Evolutionary conservation across 1,140 invertebrate genomes (phyloP).

Genomic region (Drosophila varians): DNA sequence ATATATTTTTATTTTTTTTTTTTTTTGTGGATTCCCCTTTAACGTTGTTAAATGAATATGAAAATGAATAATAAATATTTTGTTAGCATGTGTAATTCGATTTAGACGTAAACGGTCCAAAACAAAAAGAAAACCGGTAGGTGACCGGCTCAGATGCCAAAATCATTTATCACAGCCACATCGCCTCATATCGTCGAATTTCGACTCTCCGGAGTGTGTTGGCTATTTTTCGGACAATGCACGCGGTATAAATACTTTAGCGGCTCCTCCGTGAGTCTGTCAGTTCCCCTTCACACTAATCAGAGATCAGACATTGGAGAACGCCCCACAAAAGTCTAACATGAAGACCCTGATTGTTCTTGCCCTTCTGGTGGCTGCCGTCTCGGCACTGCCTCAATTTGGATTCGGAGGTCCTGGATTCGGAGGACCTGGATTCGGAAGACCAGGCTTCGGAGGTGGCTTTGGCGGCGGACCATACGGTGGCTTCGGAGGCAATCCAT

Average conservation of each 20-base stretch:
- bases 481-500: constrained; percentile 7
- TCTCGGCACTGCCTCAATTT: constrained; percentile 47
- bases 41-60: neutral
- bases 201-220: constrained; percentile 14
- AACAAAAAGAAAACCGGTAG: constrained; percentile 64
- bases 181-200: neutral
- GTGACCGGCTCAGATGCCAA: constrained; percentile 7
- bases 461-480: constrained; percentile 7
- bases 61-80: neutral
- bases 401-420: constrained; percentile 30
- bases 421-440: constrained; percentile 39
- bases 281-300: constrained; percentile 48
- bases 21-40: neutral
- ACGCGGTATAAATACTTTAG: constrained; percentile 59
- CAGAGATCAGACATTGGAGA: constrained; percentile 15
- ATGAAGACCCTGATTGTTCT: constrained; percentile 70
- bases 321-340: neutral
- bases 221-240: constrained; percentile 14
- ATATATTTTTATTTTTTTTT: neutral
- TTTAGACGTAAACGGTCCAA: constrained; percentile 37
- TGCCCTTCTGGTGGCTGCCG: constrained; percentile 44
- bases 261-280: constrained; percentile 17
- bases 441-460: constrained; percentile 32
- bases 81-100: constrained; percentile 54
- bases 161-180: constrained; percentile 42